Evolutionary conservation across 2,888 invertebrate genomes (phyloP).

Genomic region (Alloplasta piceator): DNA sequence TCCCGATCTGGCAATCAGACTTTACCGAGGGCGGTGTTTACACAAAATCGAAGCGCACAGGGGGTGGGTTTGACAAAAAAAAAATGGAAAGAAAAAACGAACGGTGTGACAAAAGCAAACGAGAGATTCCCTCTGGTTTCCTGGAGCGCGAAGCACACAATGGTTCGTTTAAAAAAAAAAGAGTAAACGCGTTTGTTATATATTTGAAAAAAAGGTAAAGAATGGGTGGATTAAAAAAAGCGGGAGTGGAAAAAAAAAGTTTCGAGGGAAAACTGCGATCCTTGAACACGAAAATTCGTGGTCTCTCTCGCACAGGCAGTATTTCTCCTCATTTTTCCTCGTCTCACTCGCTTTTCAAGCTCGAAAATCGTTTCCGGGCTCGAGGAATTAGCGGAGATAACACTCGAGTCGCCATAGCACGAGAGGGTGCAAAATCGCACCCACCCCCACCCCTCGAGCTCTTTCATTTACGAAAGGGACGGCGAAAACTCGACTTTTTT

Average conservation of each 20-base stretch:
- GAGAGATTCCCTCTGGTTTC: constrained; percentile 24
- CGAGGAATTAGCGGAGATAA: constrained; percentile 35
- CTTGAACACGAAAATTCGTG: constrained; percentile 9
- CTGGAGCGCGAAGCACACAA: not conserved
- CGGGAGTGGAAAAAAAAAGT: not conserved
- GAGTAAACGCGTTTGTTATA: constrained; percentile 15
- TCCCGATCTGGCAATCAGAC: constrained; percentile 39
- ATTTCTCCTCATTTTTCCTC: not conserved
- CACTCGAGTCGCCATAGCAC: not conserved
- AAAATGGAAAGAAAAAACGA: not conserved
- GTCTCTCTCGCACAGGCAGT: not conserved
- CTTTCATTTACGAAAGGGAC: not conserved
- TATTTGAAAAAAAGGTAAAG: not conserved
- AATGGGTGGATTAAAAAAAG: constrained; percentile 11
- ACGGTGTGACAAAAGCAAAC: constrained; percentile 6
- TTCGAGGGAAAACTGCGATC: constrained; percentile 12
- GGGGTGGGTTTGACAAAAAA: not conserved
- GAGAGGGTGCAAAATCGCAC: not conserved
- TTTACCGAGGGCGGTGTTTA: constrained; percentile 22
- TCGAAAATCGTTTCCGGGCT: not conserved
- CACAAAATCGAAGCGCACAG: constrained; percentile 10
- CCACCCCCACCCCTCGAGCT: not conserved
- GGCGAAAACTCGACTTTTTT: not conserved
- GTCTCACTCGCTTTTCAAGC: not conserved
- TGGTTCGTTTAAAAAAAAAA: constrained; percentile 8